Evolutionary conservation across 1,140 invertebrate species (phyloP).

Genomic region (Ceratoteleas bidentatus): DNA sequence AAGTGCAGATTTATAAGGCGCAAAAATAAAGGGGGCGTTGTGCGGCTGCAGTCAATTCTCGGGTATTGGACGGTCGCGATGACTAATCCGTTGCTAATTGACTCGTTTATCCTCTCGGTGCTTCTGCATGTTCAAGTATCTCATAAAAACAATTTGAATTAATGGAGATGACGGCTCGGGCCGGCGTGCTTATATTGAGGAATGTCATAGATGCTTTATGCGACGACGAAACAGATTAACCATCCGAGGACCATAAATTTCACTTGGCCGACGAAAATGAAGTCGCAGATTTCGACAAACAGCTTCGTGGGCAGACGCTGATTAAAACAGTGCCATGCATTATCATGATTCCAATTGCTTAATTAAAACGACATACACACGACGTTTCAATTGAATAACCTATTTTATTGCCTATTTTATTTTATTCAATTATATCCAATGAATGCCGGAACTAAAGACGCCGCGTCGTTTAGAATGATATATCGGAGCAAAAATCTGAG

Average conservation of each 20-base stretch:
- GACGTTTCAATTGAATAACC: constrained; percentile 27
- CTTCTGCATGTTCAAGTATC: constrained; percentile 65
- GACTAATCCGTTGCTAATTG: constrained; percentile 65
- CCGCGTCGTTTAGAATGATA: no score
- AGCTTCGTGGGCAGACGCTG: constrained; percentile 30
- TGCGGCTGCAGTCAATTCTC: constrained; percentile 39
- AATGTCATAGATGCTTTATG: constrained; percentile 54
- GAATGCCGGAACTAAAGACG: constrained; percentile 1
- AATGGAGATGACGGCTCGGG: constrained; percentile 51
- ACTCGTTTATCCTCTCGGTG: constrained; percentile 65
- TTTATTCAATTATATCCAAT: constrained; percentile 27
- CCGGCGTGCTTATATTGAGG: constrained; percentile 42
- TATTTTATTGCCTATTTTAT: constrained; percentile 31
- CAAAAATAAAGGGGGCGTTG: constrained; percentile 60
- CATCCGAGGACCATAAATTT: constrained; percentile 62
- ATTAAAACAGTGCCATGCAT: constrained; percentile 53
- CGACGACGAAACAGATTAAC: constrained; percentile 55
- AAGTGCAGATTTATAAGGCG: constrained; percentile 51
- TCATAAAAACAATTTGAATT: constrained; percentile 69
- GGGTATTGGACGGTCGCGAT: constrained; percentile 46
- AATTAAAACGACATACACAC: constrained; percentile 27
- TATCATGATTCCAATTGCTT: constrained; percentile 63
- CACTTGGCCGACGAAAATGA: constrained; percentile 52
- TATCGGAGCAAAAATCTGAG: no score
- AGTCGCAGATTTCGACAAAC: constrained; percentile 66